Evolutionary conservation across 2,888 invertebrate species (phyloP), one percentile per base, ranked within the genome.

Genomic region (Stegana nigrithorax): DNA sequence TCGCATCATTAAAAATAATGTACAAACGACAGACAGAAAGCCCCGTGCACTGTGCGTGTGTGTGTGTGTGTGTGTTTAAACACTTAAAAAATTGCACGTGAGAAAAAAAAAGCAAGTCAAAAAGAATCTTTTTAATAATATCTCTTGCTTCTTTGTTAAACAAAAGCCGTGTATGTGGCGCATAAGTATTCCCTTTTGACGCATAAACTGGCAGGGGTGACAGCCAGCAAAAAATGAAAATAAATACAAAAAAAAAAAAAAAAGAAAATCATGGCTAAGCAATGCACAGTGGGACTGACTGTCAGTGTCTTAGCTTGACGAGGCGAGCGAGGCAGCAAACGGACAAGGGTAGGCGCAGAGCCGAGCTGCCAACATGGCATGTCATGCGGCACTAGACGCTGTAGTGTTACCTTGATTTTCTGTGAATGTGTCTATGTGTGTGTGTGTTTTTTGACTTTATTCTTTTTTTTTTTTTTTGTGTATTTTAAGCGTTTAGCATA

Each of bases 401-500:
- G n/a, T n/a, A n/a, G n/a, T n/a, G n/a, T n/a, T n/a, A n/a, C n/a
- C n/a, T n/a, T n/a, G n/a, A n/a, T n/a, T n/a, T n/a, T n/a, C n/a
- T n/a, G n/a, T n/a, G n/a, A n/a, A n/a, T n/a, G n/a, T n/a, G n/a
- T n/a, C n/a, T n/a, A n/a, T n/a, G n/a, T n/a, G n/a, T n/a, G n/a
- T n/a, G n/a, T n/a, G n/a, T n/a, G n/a, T 55, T 53, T 17, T 32
- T 53, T 29, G 17, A 1, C 17, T 57, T 59, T 25, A 42, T 47
- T 21, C n/a, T 44, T 45, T 47, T 26, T 29, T 29, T 10, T 66
- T 50, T 57, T 44, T 45, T 51, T 6, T 60, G 62, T 60, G 68
- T 68, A 72, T 66, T 71, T 63, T 63, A 76, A 70, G 66, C 72
- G 75, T 71, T 75, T 79, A 77, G 69, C 74, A 74, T 75, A 75